These are phyloP conservation scores for Babyrousa celebensis DNA, from an alignment of 2,797 vertebrate genomes.

Conservation along the genomic window DNA sequence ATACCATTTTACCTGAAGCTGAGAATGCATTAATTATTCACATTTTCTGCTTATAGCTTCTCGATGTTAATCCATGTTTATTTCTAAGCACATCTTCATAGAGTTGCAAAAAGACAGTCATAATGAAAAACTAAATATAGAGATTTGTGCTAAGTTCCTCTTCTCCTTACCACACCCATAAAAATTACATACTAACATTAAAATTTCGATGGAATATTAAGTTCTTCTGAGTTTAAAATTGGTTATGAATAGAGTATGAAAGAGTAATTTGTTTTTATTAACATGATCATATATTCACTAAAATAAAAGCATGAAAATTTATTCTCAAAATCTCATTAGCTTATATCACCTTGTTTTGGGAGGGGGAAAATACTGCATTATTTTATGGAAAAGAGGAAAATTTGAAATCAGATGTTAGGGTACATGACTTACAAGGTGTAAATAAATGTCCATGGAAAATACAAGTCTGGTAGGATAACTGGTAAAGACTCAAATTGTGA, in stretches of 20 bases:
- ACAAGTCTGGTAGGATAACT: neutral
- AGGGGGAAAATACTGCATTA: neutral
- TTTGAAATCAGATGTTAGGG: neutral
- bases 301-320: neutral
- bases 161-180: neutral
- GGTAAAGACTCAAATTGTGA: neutral
- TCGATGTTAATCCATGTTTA: conserved; percentile 61
- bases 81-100: conserved; percentile 43
- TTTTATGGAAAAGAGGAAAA: neutral
- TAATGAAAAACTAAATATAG: neutral
- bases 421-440: neutral
- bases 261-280: conserved; percentile 31
- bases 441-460: conserved; percentile 22
- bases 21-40: conserved; percentile 82
- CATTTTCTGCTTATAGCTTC: conserved; percentile 78
- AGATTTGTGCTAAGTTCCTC: neutral
- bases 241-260: neutral
- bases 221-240: conserved; percentile 8
- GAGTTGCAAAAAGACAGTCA: neutral
- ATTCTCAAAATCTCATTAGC: neutral
- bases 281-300: neutral
- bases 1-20: conserved; percentile 87
- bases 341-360: neutral
- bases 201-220: neutral
- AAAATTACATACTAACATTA: conserved; percentile 10